phyloP scores from a whole-genome alignment of 30 jellyfish, hydroid and myxozoan genomes.

The Aurelia aurita complex sp. Pacific region DNA sequence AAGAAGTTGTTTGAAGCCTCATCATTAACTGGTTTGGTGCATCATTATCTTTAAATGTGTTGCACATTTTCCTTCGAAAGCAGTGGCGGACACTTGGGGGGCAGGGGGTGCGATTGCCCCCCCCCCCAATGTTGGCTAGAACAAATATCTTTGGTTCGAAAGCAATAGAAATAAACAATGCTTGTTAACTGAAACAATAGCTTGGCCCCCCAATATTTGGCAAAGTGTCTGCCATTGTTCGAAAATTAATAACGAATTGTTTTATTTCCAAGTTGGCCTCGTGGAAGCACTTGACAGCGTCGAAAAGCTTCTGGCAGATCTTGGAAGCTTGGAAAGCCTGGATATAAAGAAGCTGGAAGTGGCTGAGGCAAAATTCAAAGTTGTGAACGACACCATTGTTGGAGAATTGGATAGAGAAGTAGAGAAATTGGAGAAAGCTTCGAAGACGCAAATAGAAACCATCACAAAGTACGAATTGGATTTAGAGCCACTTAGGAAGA shows the following conservation, averaged over 20 bases:
- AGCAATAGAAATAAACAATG: no score
- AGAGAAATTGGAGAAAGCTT: conserved; percentile 32
- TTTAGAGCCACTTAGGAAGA: conserved; percentile 72
- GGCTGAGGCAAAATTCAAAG: conserved; percentile 84
- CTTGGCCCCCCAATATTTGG: no score
- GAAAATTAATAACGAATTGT: not conserved
- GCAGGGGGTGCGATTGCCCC: no score
- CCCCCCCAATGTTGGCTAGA: no score
- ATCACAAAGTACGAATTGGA: conserved; percentile 58
- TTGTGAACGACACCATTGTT: conserved; percentile 61
- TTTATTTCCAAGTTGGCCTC: conserved; percentile 17
- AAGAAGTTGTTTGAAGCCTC: conserved; percentile 52
- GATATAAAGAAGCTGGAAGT: conserved; percentile 78
- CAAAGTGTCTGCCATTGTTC: not conserved
- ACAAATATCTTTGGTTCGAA: no score
- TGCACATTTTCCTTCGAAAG: no score
- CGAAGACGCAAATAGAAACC: conserved; percentile 41
- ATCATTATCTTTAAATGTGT: no score
- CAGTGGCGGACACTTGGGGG: not conserved
- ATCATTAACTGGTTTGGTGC: no score
- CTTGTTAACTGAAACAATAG: no score
- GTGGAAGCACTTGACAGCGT: conserved; percentile 75
- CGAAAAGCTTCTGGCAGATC: conserved; percentile 71
- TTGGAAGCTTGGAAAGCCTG: conserved; percentile 46
- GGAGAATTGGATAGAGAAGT: conserved; percentile 73